These are phyloP conservation scores for Ifrita kowaldi DNA, from an alignment of 2,113 vertebrate genomes.

Conservation along the genomic window DNA sequence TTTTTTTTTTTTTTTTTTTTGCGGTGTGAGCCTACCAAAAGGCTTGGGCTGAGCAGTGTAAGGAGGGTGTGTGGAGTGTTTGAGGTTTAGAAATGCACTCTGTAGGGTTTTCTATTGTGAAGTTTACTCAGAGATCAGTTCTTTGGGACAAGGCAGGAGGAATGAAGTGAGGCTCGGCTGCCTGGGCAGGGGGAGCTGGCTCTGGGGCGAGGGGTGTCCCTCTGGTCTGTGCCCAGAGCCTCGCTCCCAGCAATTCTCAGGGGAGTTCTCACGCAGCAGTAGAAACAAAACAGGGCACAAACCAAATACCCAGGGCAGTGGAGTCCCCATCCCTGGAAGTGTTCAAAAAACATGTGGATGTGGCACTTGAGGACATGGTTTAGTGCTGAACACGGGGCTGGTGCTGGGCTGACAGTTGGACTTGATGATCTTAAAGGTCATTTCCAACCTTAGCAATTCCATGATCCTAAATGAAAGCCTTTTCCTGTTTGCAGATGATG, in stretches of 20 bases:
- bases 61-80: not conserved
- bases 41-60: not conserved
- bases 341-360: rapidly evolving
- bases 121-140: not conserved
- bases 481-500: not conserved
- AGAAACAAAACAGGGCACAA: not conserved
- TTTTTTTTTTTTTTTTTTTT: not conserved
- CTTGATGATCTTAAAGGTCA: not conserved
- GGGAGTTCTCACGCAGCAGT: not conserved
- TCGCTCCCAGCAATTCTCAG: rapidly evolving
- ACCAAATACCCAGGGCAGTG: not conserved
- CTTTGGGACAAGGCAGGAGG: not conserved
- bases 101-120: not conserved
- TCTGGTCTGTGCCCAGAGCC: rapidly evolving
- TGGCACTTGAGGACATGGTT: not conserved
- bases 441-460: not conserved
- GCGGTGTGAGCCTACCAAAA: not conserved
- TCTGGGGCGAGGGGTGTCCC: rapidly evolving
- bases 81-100: not conserved
- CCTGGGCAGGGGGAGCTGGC: not conserved
- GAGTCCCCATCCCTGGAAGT: not conserved
- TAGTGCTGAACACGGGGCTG: not conserved
- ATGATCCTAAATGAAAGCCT: not conserved
- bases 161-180: not conserved
- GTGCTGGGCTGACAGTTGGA: not conserved